Conservation (phyloP, 2,113 vertebrate genomes). For the Balaenoptera acutorostrata region DNA sequence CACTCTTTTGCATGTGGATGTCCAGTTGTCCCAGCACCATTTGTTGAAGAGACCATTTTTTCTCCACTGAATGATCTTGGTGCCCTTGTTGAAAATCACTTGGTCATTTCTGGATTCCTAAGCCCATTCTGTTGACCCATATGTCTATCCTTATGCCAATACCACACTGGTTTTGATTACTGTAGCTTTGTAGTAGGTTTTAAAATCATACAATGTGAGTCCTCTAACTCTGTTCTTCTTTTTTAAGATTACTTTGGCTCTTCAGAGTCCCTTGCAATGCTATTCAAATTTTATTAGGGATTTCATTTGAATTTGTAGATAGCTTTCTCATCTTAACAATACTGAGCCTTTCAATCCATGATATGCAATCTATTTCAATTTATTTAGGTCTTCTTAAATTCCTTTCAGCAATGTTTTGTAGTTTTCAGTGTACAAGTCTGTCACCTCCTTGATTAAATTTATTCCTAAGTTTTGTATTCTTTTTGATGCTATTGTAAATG, state of each 20-base stretch:
- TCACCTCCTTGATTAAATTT: background rate
- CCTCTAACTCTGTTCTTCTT: background rate
- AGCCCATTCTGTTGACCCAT: background rate
- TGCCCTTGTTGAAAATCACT: background rate
- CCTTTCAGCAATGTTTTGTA: background rate
- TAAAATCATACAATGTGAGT: background rate
- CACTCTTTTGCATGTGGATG: background rate
- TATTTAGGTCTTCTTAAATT: background rate
- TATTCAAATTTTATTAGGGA: background rate
- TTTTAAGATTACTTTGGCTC: background rate
- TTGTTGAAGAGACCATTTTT: background rate
- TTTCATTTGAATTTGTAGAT: background rate
- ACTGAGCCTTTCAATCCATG: background rate
- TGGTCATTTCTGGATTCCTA: background rate
- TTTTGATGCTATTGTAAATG: background rate
- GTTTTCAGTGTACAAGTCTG: background rate
- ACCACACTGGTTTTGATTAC: background rate
- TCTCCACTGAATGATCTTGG: background rate
- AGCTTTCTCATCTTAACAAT: background rate
- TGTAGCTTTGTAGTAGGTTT: background rate
- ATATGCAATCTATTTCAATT: background rate
- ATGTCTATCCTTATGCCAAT: background rate
- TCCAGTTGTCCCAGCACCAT: background rate
- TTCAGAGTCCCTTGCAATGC: background rate
- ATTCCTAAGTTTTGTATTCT: background rate